Base-by-base conservation (phyloP, 1,140 invertebrate genomes). In the Ceratosolen fusciceps region DNA sequence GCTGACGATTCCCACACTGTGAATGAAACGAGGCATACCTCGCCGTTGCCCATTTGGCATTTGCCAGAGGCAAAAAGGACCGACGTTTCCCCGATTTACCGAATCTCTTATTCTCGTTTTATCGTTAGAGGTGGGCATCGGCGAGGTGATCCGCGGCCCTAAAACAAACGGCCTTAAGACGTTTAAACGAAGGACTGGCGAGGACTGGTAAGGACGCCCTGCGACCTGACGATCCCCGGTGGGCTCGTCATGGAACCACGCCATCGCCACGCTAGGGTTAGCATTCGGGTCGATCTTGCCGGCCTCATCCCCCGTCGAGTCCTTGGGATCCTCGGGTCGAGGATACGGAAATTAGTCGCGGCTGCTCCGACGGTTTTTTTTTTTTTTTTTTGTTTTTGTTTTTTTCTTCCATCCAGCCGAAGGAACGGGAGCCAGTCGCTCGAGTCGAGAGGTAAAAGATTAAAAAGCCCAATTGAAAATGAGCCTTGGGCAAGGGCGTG, bases 1-100 rank as follows among this genome's bases (percentile, higher is more conserved):
- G 19, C 60, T 34, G 60, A 65, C 19, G 34, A 65, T 65, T 65
- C 60, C 60, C 60, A 65, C 60, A 65, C 31, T 65, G 37, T 19
- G 19, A 31, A 65, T 65, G 60, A 65, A 65, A 72, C 37, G 37
- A 47, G 47, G 70, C 70, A 56, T 54, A 10, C 2, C 47, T 34
- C 21, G 9, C 56, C 49, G 19, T 7, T 72, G 29, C 19, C n/a
- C 24, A 29, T 70, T 47, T 29, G n/a, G 16, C 37, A 47, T 12
- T 26, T 43, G 2, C 34, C 24, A n/a, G n/a, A n/a, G n/a, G n/a
- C n/a, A n/a, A n/a, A n/a, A n/a, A n/a, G n/a, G n/a, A n/a, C n/a
- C n/a, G n/a, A n/a, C 9, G 26, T 26, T 7, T 12, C 24, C 31
- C 72, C 1, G n/a, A 60, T 74, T 74, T 24, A 24, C 34, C 16